phyloP scores from a whole-genome alignment of 2,888 invertebrate genomes.

The Tipula vernalis region DNA sequence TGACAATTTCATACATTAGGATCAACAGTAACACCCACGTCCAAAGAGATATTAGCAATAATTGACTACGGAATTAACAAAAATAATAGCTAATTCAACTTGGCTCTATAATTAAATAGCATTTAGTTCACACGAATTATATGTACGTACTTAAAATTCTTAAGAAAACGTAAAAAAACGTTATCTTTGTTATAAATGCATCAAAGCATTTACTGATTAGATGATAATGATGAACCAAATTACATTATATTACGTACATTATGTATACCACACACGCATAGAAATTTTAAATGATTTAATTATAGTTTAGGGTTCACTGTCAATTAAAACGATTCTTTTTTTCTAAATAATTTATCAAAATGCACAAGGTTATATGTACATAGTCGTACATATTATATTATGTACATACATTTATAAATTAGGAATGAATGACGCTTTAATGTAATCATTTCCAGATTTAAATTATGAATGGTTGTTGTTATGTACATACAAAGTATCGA shows the following conservation, averaged over 20 bases:
- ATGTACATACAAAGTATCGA: not conserved
- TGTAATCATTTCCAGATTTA: not conserved
- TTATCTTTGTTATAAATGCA: not conserved
- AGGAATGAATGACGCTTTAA: not conserved
- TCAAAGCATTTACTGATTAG: not conserved
- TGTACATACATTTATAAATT: not conserved
- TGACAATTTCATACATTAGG: not conserved
- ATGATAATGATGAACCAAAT: not conserved
- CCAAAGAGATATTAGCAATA: not conserved
- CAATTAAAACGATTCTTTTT: not conserved
- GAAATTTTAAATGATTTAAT: not conserved
- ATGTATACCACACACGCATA: not conserved
- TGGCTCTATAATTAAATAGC: not conserved
- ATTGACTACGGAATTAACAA: not conserved
- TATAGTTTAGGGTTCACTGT: slow-evolving; percentile 4
- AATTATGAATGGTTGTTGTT: not conserved
- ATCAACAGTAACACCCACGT: not conserved
- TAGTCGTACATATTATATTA: too few species aligned
- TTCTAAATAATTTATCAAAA: not conserved
- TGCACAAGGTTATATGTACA: not conserved
- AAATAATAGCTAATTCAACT: not conserved
- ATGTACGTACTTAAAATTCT: not conserved
- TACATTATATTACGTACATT: not conserved
- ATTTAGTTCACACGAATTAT: not conserved
- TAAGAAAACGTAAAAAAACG: not conserved